Base-by-base conservation (phyloP, 2,797 vertebrate genomes). In the Sylvilagus floridanus region DNA sequence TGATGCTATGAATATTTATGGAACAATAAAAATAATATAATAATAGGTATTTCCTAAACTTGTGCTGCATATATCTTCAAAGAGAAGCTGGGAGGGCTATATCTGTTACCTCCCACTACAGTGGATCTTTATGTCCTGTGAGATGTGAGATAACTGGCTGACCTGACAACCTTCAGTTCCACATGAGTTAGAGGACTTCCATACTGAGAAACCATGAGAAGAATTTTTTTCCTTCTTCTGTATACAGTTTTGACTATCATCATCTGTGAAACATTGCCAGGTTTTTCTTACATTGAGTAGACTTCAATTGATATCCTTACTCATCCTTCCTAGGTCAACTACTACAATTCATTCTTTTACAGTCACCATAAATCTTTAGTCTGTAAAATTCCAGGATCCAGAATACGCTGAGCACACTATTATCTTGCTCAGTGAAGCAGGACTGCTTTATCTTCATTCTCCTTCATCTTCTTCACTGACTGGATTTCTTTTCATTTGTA, bases 21-120 rank as follows among this genome's bases (percentile, higher is more conserved):
- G 57, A 68, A 90, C 60, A 87, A 96, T 96, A 93, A 96, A 96
- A 95, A 92, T 95, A 97, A 96, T 97, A 94, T 94, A 97, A 96
- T 96, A 97, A 92, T 94, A 89, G 77, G 65, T 54, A 95, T 94
- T 93, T 94, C 28, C 57, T 96, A 95, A 94, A 87, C 62, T 92
- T 17, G 7, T 71, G 62, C 42, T 52, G n/a, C 83, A 69, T 92
- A 82, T 93, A 96, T 95, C 90, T 96, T 95, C 57, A 79, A 60
- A 77, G 13, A 63, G 91, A 77, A 88, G 10, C 68, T 91, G 13
- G 84, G 26, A 90, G 76, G 66, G 71, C 47, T 68, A 0, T 66
- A 89, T 86, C 78, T 95, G 96, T 91, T 93, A 84, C 86, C 32
- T 96, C 84, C 86, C 50, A 76, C 83, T 32, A 89, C 69, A 87